Conservation (phyloP, 2,797 vertebrate genomes). For the Crenuchus spilurus region DNA sequence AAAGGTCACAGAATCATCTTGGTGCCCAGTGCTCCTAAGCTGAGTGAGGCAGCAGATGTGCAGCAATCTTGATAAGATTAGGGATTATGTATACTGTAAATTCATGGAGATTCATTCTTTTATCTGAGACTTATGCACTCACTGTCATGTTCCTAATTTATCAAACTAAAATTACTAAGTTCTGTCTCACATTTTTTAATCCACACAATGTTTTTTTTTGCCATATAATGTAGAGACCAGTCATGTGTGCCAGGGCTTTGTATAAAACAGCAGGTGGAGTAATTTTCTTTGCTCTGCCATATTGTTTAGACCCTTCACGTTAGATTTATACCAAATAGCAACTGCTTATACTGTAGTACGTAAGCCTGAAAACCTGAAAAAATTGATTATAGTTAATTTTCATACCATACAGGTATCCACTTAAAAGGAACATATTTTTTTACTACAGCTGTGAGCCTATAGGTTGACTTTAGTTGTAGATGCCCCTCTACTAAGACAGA, state of each 20-base stretch:
- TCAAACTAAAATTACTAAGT: conserved; percentile 12
- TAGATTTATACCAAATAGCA: neutral
- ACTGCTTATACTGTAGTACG: neutral
- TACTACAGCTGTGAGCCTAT: conserved; percentile 7
- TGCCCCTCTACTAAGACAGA: neutral
- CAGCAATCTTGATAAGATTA: conserved; percentile 19
- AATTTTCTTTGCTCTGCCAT: neutral
- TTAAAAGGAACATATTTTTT: conserved; percentile 1
- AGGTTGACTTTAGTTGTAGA: conserved; percentile 7
- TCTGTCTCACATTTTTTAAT: neutral
- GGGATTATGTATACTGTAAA: conserved; percentile 33
- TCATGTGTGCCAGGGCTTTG: neutral
- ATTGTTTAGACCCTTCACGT: neutral
- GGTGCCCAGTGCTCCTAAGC: neutral
- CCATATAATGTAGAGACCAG: neutral
- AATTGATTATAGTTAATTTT: neutral
- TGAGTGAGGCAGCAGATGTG: neutral
- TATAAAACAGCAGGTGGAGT: neutral
- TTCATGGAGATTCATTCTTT: conserved; percentile 8
- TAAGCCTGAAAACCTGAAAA: neutral
- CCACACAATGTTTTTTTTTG: neutral
- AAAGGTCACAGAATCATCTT: conserved; percentile 40
- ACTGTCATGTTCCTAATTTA: conserved; percentile 26
- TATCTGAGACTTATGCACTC: conserved; percentile 4
- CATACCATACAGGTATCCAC: neutral